phyloP scores from a whole-genome alignment of 30 jellyfish, hydroid and myxozoan species.

The Turritopsis dohrnii region DNA sequence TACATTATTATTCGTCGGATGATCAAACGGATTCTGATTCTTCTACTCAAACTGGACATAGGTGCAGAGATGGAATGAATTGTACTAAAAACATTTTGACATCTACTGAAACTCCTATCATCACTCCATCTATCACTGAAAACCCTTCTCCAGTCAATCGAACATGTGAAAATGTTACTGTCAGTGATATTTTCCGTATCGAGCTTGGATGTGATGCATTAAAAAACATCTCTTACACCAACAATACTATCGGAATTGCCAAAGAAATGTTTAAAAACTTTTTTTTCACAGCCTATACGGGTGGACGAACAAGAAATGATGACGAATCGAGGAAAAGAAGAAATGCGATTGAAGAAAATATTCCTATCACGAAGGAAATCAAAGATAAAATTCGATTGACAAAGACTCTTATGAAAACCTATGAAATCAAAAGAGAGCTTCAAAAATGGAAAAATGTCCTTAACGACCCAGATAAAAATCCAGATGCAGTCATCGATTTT shows the following conservation, averaged over 20 bases:
- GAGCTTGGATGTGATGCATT: not conserved
- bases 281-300: not conserved
- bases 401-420: not conserved
- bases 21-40: too few relatives aligned
- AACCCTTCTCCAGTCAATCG: too few relatives aligned
- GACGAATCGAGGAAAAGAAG: not conserved
- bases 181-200: not conserved
- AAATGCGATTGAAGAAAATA: not conserved
- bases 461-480: not conserved
- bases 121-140: too few relatives aligned
- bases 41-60: too few relatives aligned
- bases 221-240: not conserved
- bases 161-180: not conserved
- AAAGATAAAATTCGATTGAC: not conserved
- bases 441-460: not conserved
- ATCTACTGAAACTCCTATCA: too few relatives aligned
- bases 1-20: too few relatives aligned
- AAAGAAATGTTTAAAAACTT: not conserved
- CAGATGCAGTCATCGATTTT: conserved; percentile 2
- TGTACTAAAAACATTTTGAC: too few relatives aligned
- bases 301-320: not conserved
- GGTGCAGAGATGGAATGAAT: too few relatives aligned
- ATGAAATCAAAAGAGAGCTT: not conserved
- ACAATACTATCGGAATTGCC: not conserved
- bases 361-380: not conserved